These are phyloP conservation scores for Protonemura montana DNA, from an alignment of 2,888 invertebrate genomes.

Conservation along the genomic window DNA sequence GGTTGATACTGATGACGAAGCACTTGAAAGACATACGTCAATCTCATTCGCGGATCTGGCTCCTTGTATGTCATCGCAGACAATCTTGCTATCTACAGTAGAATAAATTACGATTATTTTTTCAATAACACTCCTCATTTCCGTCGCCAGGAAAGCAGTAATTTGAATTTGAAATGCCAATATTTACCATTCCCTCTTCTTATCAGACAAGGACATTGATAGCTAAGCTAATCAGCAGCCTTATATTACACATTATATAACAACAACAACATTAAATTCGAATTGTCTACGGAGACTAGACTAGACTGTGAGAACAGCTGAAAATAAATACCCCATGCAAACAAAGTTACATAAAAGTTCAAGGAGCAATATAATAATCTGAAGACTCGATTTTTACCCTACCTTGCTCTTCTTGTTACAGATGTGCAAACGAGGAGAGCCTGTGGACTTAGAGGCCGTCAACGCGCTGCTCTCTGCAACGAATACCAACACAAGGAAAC, in stretches of 20 bases:
- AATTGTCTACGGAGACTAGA: not conserved
- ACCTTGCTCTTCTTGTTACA: conserved; percentile 58
- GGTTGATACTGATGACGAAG: too few relatives aligned
- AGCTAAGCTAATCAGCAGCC: not conserved
- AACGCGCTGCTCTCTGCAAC: conserved; percentile 54
- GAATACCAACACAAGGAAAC: conserved; percentile 44
- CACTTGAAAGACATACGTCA: too few relatives aligned
- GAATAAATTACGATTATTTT: not conserved
- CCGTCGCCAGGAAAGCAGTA: not conserved
- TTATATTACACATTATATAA: not conserved
- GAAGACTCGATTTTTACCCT: not conserved
- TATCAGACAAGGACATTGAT: not conserved
- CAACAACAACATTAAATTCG: not conserved
- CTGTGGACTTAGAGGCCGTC: conserved; percentile 47
- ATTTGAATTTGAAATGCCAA: not conserved
- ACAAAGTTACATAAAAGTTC: conserved; percentile 13
- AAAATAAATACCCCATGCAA: not conserved
- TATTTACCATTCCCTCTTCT: not conserved
- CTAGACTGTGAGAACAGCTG: not conserved
- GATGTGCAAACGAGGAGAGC: conserved; percentile 55
- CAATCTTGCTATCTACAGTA: too few relatives aligned
- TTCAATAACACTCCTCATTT: not conserved
- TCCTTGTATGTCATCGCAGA: too few relatives aligned
- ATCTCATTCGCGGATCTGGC: too few relatives aligned
- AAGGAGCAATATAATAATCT: not conserved